phyloP scores from a whole-genome alignment of 2,888 invertebrate genomes.

The Cyclophora punctaria region DNA sequence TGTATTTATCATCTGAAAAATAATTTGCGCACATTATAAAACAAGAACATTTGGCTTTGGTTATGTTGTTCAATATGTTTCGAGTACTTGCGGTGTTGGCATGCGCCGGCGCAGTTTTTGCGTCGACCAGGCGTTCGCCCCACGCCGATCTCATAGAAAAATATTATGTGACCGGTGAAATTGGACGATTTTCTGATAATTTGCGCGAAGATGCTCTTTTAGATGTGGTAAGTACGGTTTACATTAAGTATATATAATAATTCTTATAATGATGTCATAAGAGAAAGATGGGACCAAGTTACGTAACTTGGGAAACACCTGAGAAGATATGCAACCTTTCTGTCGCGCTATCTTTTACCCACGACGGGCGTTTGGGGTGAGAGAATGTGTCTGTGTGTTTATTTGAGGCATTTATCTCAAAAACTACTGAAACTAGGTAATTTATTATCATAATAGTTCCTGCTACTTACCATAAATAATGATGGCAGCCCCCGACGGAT shows the following conservation, averaged over 20 bases:
- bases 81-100: conserved; percentile 11
- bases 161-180: conserved; percentile 16
- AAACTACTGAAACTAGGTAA: too few species aligned
- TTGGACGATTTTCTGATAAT: conserved; percentile 27
- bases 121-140: conserved; percentile 23
- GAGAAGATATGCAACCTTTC: too few species aligned
- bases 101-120: conserved; percentile 9
- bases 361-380: too few species aligned
- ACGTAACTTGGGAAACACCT: too few species aligned
- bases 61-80: conserved; percentile 10
- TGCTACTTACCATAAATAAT: too few species aligned
- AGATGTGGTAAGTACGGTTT: conserved; percentile 30
- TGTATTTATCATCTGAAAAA: conserved; percentile 1
- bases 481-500: too few species aligned
- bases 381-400: too few species aligned
- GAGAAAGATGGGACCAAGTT: too few species aligned
- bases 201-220: conserved; percentile 36
- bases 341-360: too few species aligned
- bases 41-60: neutral
- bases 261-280: too few species aligned
- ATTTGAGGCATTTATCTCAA: too few species aligned
- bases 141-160: conserved; percentile 28
- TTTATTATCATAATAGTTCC: too few species aligned
- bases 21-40: conserved; percentile 10
- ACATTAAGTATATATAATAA: neutral